Base-by-base conservation (phyloP, 2,797 vertebrate species). In the Oreochromis grahami region DNA sequence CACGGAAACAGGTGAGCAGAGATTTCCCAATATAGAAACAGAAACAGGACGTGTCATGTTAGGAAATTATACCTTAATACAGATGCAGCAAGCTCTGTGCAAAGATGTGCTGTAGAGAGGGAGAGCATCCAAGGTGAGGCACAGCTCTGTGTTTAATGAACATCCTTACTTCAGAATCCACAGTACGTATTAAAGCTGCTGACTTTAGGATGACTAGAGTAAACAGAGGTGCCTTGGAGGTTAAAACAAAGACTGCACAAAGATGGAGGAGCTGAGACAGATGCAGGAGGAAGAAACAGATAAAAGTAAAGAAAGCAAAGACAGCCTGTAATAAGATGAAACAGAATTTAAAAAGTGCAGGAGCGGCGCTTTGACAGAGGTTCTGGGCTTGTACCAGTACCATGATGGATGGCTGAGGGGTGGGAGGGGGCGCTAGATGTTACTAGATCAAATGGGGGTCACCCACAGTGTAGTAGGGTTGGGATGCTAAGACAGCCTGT, bases 291-390 rank as follows among this genome's bases (percentile, higher is more conserved):
- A 70, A 60, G 34, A 87, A 55, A 26, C 12, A 17, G 55, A 84
- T 19, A 19, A 32, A 81, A 86, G 76, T 26, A 43, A 83, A 79
- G 53, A 79, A 81, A 84, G 65, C 21, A 52, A 87, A 60, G 79
- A 55, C 79, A 63, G 82, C 4, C 26, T 6, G 80, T 60, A 82
- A 76, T 10, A 70, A 87, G 55, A 90, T 92, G 85, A 90, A 92
- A 89, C 74, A 6, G 87, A 86, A 87, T 87, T n/a, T 3, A 12
- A 26, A 38, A 70, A 88, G 58, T 38, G 58, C n/a, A 86, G 76
- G 24, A 77, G 84, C 14, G 1, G 21, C 3, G 51, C 9, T 72
- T 43, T 76, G 83, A 89, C 85, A 65, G 70, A 58, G 76, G 38
- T 68, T 55, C 58, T 41, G 50, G 45, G 83, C 38, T 86, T 45